phyloP scores from a whole-genome alignment of 2,113 vertebrate genomes.

The Bubo blakistoni region DNA sequence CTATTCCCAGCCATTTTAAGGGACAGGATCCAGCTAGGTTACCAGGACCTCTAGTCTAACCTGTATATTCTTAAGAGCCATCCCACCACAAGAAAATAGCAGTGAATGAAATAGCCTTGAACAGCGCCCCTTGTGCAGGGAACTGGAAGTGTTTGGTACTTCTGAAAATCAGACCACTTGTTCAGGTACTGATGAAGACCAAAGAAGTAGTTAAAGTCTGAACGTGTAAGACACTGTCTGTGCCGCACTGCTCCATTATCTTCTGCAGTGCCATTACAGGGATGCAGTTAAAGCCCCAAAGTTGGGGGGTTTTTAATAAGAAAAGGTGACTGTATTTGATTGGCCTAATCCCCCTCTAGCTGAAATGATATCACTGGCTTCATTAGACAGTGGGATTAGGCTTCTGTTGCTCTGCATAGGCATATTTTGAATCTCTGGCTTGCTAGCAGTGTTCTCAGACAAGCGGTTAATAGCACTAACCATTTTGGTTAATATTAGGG shows the following conservation, averaged over 20 bases:
- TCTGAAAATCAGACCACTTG: background rate
- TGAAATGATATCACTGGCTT: background rate
- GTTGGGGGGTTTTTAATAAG: background rate
- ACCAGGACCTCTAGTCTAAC: background rate
- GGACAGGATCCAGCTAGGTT: background rate
- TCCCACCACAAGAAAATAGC: background rate
- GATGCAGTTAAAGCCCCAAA: background rate
- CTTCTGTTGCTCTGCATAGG: background rate
- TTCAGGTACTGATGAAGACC: background rate
- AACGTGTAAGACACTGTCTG: background rate
- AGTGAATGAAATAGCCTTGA: background rate
- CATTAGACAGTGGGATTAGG: background rate
- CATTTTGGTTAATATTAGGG: conserved; percentile 11
- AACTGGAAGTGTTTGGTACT: background rate
- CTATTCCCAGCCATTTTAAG: background rate
- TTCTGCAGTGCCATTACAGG: background rate
- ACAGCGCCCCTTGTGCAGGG: fast-evolving
- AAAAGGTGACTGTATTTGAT: background rate
- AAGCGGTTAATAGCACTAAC: background rate
- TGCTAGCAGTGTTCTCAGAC: background rate
- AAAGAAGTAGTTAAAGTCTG: background rate
- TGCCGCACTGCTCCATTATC: background rate
- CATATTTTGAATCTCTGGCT: background rate
- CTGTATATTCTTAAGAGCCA: background rate
- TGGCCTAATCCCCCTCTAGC: background rate